Evolutionary conservation across 2,797 vertebrate species (phyloP), one percentile per base, ranked within the genome.

Genomic region (Huso huso): DNA sequence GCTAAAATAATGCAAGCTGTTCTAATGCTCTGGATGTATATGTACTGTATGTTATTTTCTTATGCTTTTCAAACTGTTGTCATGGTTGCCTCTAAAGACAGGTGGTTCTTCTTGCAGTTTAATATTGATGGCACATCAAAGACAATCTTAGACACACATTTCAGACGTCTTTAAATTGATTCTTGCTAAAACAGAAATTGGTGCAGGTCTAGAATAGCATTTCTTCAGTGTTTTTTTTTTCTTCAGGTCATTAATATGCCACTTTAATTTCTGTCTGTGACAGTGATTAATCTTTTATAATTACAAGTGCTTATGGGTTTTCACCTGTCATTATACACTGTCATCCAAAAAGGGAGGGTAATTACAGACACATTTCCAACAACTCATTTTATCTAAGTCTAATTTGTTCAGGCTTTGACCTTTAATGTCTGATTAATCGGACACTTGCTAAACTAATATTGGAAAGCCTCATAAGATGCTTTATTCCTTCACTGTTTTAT

Each of bases 81-180:
- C 37, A 37, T 37, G 37, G 37, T 37, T 37, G 37, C 37, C 37
- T 37, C 37, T 37, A 37, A 37, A 37, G 18, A 18, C 18, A 18
- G 37, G 37, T 5, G 37, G 37, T 37, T 37, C 37, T 37, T 37
- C 37, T 37, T 37, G 37, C 5, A 37, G 37, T 37, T 37, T 5
- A 37, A 5, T 37, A 4, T 37, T 37, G 37, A 37, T 5, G 5
- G 37, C 37, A 37, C 37, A 37, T 37, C 37, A 37, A 37, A 37
- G 37, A 37, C 52, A 6, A 49, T 49, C 11, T 67, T 57, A 67
- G 58, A 51, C 48, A 61, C 59, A 58, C 10, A n/a, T 62, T 67
- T 51, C 15, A 67, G 51, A 11, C 8, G 11, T 60, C 12, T 67
- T 62, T 53, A 67, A 23, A 61, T 11, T 23, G 49, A 61, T 8